Evolutionary conservation across 2,113 vertebrate genomes (phyloP).

Genomic region (Protobothrops flavoviridis): DNA sequence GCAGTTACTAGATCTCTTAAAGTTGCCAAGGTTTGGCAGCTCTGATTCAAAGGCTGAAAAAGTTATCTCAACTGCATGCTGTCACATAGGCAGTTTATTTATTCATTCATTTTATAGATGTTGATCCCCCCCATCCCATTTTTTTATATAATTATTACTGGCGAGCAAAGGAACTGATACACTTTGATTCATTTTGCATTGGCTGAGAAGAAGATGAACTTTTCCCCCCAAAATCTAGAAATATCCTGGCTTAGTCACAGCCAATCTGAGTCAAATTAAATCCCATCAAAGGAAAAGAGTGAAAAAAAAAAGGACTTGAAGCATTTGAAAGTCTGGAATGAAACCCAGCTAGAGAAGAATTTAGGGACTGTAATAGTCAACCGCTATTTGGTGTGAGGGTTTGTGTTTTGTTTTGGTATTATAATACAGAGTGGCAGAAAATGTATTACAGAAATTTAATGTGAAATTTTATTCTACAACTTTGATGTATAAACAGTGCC

Average conservation of each 20-base stretch:
- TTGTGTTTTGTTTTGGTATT: background rate
- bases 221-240: background rate
- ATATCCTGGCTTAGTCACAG: background rate
- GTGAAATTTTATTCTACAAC: background rate
- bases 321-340: background rate
- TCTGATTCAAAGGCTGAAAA: background rate
- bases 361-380: background rate
- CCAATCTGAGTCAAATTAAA: background rate
- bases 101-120: background rate
- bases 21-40: background rate
- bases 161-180: background rate
- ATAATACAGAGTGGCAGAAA: background rate
- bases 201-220: background rate
- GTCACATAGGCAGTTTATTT: background rate
- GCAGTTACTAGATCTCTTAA: background rate
- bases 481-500: background rate
- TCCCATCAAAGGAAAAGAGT: background rate
- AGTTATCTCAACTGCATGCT: background rate
- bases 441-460: background rate
- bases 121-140: background rate
- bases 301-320: background rate
- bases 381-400: background rate
- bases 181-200: background rate
- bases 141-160: background rate
- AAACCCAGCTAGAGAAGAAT: background rate